phyloP scores from a whole-genome alignment of 2,797 vertebrate species.

The Oryzias dopingdopingensis region DNA sequence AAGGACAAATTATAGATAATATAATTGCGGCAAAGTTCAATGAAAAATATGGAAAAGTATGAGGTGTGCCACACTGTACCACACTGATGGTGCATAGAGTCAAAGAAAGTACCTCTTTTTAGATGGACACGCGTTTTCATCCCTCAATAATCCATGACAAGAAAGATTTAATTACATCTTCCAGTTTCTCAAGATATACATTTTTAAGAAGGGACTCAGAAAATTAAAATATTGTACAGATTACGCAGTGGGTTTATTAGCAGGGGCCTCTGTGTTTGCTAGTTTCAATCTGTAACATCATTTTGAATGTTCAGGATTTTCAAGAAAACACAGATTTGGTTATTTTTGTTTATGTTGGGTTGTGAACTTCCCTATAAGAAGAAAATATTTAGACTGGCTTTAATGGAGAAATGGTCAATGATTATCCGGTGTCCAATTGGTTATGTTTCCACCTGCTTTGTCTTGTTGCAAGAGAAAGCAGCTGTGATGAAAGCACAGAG shows the following conservation, averaged over 20 bases:
- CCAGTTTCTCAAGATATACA: too few relatives aligned
- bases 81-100: conserved; percentile 35
- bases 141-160: conserved; percentile 1
- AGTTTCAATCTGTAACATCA: background rate
- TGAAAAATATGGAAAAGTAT: conserved; percentile 57
- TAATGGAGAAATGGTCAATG: conserved; percentile 43
- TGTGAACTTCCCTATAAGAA: conserved; percentile 20
- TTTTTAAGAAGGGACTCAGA: too few relatives aligned
- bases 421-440: conserved; percentile 27
- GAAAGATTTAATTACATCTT: too few relatives aligned
- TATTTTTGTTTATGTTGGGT: conserved; percentile 2
- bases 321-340: conserved; percentile 2
- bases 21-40: conserved; percentile 57
- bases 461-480: conserved; percentile 62
- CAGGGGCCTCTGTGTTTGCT: background rate
- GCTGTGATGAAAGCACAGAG: conserved; percentile 48
- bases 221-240: background rate
- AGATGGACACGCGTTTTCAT: background rate
- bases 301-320: background rate
- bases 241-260: conserved; percentile 3
- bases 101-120: conserved; percentile 15
- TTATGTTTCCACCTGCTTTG: conserved; percentile 51
- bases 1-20: conserved; percentile 58
- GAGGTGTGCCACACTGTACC: conserved; percentile 50
- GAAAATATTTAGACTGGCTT: conserved; percentile 16